phyloP scores from a whole-genome alignment of 2,888 invertebrate genomes.

The Trachelus iudaicus region DNA sequence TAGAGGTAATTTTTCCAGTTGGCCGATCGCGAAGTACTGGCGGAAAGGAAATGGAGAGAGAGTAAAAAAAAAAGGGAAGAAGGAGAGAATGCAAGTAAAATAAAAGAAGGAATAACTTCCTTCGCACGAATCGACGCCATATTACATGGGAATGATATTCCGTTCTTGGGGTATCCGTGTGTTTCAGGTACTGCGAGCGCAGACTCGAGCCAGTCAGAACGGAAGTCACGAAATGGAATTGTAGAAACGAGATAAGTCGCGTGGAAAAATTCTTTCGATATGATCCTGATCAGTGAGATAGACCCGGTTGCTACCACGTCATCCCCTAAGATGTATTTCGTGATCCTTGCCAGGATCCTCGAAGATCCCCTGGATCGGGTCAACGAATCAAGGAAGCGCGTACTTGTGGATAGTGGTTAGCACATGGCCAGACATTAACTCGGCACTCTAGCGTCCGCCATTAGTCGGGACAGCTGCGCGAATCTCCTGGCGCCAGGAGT shows the following conservation, averaged over 20 bases:
- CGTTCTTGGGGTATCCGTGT: not conserved
- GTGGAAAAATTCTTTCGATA: not conserved
- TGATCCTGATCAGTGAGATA: not conserved
- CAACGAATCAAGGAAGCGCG: constrained; percentile 5
- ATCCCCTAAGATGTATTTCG: not conserved
- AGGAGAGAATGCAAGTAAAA: not conserved
- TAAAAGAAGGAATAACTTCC: not conserved
- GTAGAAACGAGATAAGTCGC: not conserved
- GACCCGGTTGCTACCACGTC: not conserved
- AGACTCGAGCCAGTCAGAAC: constrained; percentile 35
- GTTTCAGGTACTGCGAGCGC: constrained; percentile 15
- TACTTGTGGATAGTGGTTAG: not conserved
- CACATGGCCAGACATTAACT: constrained; percentile 47
- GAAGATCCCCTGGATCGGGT: not conserved
- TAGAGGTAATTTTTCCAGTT: constrained; percentile 7
- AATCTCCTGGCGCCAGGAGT: constrained; percentile 29
- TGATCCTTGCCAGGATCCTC: not conserved
- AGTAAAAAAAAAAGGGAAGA: not conserved
- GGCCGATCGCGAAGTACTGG: not conserved
- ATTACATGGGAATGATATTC: not conserved
- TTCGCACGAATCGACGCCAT: not conserved
- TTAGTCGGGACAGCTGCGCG: constrained; percentile 28
- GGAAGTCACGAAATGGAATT: constrained; percentile 55
- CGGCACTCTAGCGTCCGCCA: constrained; percentile 50
- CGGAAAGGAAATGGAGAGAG: not conserved